These are phyloP conservation scores for Parasteatoda lunata DNA, from an alignment of 2,888 invertebrate species.

Conservation along the genomic window DNA sequence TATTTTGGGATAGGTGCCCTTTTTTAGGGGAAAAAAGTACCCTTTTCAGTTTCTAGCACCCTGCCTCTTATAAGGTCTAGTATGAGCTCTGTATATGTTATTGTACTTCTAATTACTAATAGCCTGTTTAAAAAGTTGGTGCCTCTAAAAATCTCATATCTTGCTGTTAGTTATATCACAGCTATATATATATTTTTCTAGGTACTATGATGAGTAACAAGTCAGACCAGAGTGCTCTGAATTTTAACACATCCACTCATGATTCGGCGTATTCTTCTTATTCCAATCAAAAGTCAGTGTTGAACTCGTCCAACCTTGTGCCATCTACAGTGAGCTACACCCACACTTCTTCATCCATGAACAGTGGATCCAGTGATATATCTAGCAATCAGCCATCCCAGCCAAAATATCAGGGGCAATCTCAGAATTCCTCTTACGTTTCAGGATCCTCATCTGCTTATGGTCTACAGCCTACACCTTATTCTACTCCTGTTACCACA, in stretches of 20 bases:
- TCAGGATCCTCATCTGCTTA: conserved; percentile 51
- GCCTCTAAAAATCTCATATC: no score
- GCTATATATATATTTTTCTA: background rate
- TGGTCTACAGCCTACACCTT: conserved; percentile 52
- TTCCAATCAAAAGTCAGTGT: conserved; percentile 56
- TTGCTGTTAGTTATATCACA: no score
- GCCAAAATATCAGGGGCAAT: conserved; percentile 60
- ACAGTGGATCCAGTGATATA: conserved; percentile 33
- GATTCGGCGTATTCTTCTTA: conserved; percentile 58
- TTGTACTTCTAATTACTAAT: no score
- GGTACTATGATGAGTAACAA: conserved; percentile 59
- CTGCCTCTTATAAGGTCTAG: no score
- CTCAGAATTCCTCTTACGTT: conserved; percentile 51
- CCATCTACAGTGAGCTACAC: conserved; percentile 59
- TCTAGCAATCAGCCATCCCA: conserved; percentile 32
- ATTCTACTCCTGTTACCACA: conserved; percentile 53
- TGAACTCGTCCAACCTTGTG: conserved; percentile 60
- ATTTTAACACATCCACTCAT: conserved; percentile 53
- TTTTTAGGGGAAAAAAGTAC: no score
- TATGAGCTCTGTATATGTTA: no score
- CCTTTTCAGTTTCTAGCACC: no score
- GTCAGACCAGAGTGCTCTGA: conserved; percentile 50
- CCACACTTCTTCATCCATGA: conserved; percentile 45
- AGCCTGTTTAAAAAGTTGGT: no score
- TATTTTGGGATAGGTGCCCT: no score